A percentile compares a stretch with the other conserved stretches of the same genome.
These are phyloP conservation scores for Polypedilum vanderplanki DNA, from an alignment of 1,140 invertebrate species.

Conservation along the genomic window DNA sequence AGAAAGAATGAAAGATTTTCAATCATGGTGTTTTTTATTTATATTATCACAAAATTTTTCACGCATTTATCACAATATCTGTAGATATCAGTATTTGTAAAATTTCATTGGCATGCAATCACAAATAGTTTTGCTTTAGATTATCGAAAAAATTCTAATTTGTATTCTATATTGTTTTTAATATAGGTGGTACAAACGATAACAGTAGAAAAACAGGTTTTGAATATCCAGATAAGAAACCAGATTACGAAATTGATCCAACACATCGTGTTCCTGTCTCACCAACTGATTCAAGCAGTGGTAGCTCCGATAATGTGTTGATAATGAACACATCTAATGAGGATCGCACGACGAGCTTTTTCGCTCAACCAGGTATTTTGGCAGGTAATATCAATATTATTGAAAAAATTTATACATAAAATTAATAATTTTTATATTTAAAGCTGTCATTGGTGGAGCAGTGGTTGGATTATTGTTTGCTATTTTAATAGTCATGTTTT, in stretches of 20 bases:
- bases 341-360: conserved; percentile 80
- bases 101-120: not conserved
- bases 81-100: not conserved
- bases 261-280: not conserved
- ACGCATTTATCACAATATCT: not conserved
- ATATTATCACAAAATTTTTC: not conserved
- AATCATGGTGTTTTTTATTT: not conserved
- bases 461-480: conserved; percentile 95
- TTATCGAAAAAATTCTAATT: too few relatives aligned
- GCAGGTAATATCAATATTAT: conserved; percentile 56
- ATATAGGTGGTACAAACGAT: not conserved
- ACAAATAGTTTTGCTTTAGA: too few relatives aligned
- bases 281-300: conserved; percentile 37
- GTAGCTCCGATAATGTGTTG: conserved; percentile 49
- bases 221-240: not conserved
- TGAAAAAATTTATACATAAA: not conserved
- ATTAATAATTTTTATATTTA: not conserved
- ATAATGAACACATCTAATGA: conserved; percentile 74
- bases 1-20: not conserved
- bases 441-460: conserved; percentile 96
- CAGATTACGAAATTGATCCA: not conserved
- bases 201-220: not conserved
- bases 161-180: not conserved
- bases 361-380: conserved; percentile 88
- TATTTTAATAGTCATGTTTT: conserved; percentile 98